Evolutionary conservation across 2,888 invertebrate species (phyloP), one percentile per base, ranked within the genome.

Genomic region (Busseola fusca): DNA sequence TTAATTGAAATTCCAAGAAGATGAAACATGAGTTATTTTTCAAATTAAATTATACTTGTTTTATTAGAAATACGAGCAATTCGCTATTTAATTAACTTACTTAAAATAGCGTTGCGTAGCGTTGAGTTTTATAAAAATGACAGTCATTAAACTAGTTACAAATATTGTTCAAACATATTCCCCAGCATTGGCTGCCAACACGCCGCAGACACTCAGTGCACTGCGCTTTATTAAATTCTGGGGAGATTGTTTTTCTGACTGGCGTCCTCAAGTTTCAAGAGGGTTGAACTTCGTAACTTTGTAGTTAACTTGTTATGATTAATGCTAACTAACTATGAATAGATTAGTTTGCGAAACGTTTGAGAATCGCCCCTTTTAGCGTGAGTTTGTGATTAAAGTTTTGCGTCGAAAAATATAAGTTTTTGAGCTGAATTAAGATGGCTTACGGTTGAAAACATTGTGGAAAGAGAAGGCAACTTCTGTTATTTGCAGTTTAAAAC

Each of bases 221-320:
- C 83, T 83, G 85, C 80, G 81, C 84, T 82, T 87, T 87, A 87
- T 87, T 86, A 86, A 86, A 88, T 88, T 88, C 84, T 81, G 81
- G 72, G 81, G 84, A 84, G 81, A 86, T 81, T 86, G 82, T 88
- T 82, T 81, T 83, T 85, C 82, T 82, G 78, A 74, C 79, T 80
- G 76, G 81, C 82, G 75, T 85, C 86, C 76, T 72, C 64, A 78
- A 84, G 73, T 84, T 86, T 72, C 78, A 73, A 82, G 83, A 84
- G 84, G 81, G 86, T 82, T 80, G 77, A 82, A 86, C 81, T 85
- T 84, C 69, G 64, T 76, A 83, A 85, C 81, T 85, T 84, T 74
- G 76, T 82, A 74, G 84, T 84, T 82, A 84, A 83, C 81, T 85
- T 85, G 81, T 82, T 78, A 85, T 85, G 82, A 86, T 85, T 79